phyloP scores from a whole-genome alignment of 1,140 invertebrate genomes.

The Drosophila setifemur region DNA sequence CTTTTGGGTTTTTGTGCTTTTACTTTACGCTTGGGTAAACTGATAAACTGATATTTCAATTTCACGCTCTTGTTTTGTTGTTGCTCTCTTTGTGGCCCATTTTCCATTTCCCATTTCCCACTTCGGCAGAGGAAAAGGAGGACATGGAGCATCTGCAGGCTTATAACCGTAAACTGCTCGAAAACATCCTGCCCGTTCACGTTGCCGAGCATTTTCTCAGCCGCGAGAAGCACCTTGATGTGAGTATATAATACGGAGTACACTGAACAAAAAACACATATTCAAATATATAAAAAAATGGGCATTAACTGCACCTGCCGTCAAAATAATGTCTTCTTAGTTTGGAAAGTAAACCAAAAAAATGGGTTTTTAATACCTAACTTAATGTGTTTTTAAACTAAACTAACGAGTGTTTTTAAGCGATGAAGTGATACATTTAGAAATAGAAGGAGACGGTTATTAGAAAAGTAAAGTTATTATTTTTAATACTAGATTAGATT shows the following conservation, averaged over 20 bases:
- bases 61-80: conserved; percentile 61
- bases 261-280: neutral
- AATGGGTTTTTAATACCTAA: too few relatives aligned
- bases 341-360: too few relatives aligned
- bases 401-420: too few relatives aligned
- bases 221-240: conserved; percentile 90
- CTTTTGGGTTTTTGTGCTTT: conserved; percentile 18
- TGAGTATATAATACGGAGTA: conserved; percentile 83
- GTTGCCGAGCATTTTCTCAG: conserved; percentile 96
- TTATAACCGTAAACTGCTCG: conserved; percentile 95
- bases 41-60: conserved; percentile 80
- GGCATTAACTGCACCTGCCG: neutral
- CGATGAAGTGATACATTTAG: too few relatives aligned
- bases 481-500: too few relatives aligned
- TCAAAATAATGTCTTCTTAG: neutral
- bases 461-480: too few relatives aligned
- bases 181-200: conserved; percentile 97
- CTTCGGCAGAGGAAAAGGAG: conserved; percentile 91
- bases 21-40: conserved; percentile 55
- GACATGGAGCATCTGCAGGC: conserved; percentile 97
- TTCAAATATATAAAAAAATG: conserved; percentile 1
- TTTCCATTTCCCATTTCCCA: neutral
- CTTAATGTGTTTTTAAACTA: too few relatives aligned
- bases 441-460: too few relatives aligned
- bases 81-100: conserved; percentile 2